Evolutionary conservation across 2,113 vertebrate genomes (phyloP), one percentile per base, ranked within the genome.

Genomic region (Origma solitaria): DNA sequence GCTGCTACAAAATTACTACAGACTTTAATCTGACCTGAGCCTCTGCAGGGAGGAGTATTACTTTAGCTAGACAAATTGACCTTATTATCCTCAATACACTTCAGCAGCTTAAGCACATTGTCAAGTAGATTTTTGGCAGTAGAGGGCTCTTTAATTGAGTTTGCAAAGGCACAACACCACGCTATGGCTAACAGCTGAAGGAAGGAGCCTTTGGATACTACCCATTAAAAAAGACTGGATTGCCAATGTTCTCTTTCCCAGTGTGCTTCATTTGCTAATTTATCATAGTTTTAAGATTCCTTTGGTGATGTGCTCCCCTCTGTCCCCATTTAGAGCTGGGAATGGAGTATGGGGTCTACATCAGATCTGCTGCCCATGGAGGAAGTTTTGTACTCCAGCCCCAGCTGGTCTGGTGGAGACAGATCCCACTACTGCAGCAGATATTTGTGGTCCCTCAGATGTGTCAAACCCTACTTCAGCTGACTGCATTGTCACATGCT

Each of bases 91-190:
- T 64, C n/a, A 13, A n/a, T 44, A 70, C 10, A 66, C 28, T 91
- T 53, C 71, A 82, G 71, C 73, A 91, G 62, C 30, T 95, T 82
- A 94, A 82, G 53, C 47, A 73, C 50, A 13, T 84, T 45, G 37
- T 79, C 76, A 91, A 45, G 24, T 53, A 78, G 49, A 82, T 71
- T 82, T 91, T 91, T 91, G 91, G 93, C 47, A 38, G 53, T 19
- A 82, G 58, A 89, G 45, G 28, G n/a, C 64, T 88, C 76, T 88
- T 90, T 51, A 60, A 84, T 81, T 87, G 44, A 75, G 65, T 72
- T 71, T 73, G 42, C 44, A 86, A 86, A 89, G 38, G 30, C 50
- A 84, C 0, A 0, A 70, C 27, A 62, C 7, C 9, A 30, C 37
- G 38, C 24, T 64, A 47, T 0, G 2, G 37, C 62, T 86, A 76